Evolutionary conservation across 2,797 vertebrate genomes (phyloP).

Genomic region (Hemibagrus guttatus): DNA sequence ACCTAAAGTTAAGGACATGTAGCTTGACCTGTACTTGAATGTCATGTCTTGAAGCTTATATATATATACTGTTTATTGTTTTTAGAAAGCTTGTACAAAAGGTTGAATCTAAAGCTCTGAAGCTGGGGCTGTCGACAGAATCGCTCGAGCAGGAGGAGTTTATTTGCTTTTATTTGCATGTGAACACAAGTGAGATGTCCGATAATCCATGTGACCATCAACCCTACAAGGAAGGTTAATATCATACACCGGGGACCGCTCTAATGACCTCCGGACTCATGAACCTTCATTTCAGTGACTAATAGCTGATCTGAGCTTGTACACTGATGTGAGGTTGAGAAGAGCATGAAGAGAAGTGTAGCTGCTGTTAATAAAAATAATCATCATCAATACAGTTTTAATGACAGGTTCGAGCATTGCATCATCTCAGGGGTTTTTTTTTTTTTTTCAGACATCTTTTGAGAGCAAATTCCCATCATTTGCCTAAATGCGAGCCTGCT

Average conservation of each 20-base stretch:
- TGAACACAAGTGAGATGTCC: too few relatives aligned
- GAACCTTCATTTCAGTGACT: neutral
- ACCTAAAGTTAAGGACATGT: too few relatives aligned
- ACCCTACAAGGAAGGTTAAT: neutral
- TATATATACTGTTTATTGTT: too few relatives aligned
- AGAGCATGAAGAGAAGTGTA: constrained; percentile 22
- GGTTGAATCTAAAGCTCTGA: too few relatives aligned
- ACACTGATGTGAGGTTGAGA: neutral
- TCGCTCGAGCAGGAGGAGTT: too few relatives aligned
- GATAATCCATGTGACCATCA: neutral
- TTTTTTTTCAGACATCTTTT: constrained; percentile 23
- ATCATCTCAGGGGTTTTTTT: neutral
- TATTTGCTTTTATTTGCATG: too few relatives aligned
- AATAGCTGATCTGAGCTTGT: neutral
- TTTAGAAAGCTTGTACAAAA: too few relatives aligned
- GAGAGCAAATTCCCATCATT: constrained; percentile 52
- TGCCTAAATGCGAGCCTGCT: constrained; percentile 51
- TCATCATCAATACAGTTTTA: constrained; percentile 45
- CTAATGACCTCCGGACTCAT: neutral
- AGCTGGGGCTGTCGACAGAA: too few relatives aligned
- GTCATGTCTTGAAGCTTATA: too few relatives aligned
- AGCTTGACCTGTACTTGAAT: too few relatives aligned
- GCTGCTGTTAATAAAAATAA: constrained; percentile 20
- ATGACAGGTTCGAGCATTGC: constrained; percentile 47
- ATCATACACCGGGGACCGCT: neutral